Percentiles rank a stretch among this genome's conserved stretches.
These are phyloP conservation scores for Oceanites oceanicus DNA, from an alignment of 2,113 vertebrate genomes.

Conservation along the genomic window DNA sequence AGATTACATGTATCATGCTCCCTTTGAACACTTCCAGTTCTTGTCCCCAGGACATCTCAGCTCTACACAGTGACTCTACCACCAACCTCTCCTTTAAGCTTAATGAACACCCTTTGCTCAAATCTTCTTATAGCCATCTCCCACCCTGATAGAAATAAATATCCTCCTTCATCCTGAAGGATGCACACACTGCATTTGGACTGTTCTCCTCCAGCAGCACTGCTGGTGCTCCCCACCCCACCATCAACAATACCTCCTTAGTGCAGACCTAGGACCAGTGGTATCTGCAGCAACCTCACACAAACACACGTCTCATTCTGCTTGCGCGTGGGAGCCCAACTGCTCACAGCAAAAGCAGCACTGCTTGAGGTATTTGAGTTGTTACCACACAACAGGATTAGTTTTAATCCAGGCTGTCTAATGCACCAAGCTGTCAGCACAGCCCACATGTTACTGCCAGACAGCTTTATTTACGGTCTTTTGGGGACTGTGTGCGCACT, in stretches of 20 bases:
- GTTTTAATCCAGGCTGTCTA: slow-evolving; percentile 44
- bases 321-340: background rate
- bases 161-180: accelerated
- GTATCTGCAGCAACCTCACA: background rate
- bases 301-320: accelerated
- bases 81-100: background rate
- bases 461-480: background rate
- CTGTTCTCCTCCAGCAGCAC: background rate
- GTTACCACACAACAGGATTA: slow-evolving; percentile 39
- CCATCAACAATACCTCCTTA: background rate
- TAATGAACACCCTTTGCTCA: background rate
- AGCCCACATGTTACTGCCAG: background rate
- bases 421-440: slow-evolving; percentile 3
- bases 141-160: accelerated
- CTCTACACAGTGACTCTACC: background rate
- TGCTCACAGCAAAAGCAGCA: background rate
- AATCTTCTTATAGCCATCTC: background rate
- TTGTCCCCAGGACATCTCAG: background rate
- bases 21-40: background rate
- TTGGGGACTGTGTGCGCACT: background rate
- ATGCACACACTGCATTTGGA: background rate
- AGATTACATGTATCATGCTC: accelerated
- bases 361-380: background rate
- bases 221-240: background rate
- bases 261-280: background rate